A percentile compares a stretch with the other conserved stretches of the same genome.
phyloP scores from a whole-genome alignment of 2,797 vertebrate genomes.

The Macrochelys suwanniensis region DNA sequence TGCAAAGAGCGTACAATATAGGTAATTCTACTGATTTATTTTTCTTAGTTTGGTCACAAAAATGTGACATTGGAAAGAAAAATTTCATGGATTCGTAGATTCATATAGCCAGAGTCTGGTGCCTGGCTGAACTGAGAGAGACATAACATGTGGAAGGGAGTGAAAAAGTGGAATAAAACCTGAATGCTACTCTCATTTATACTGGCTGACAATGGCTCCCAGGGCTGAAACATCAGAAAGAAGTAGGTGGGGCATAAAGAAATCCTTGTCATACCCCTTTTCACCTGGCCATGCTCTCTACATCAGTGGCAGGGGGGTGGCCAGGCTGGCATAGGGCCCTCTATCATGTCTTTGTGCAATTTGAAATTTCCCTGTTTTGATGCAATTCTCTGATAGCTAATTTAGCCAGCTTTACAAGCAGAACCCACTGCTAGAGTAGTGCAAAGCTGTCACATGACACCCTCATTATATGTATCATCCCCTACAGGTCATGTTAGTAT shows the following conservation, averaged over 20 bases:
- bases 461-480: neutral
- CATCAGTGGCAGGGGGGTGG: neutral
- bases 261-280: accelerated
- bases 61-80: constrained; percentile 8
- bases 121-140: neutral
- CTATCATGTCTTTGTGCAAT: neutral
- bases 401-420: neutral
- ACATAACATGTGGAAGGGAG: accelerated
- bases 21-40: constrained; percentile 18
- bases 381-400: neutral
- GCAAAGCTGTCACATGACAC: neutral
- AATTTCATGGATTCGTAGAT: neutral
- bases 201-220: neutral
- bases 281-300: accelerated
- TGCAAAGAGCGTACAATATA: constrained; percentile 6
- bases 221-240: neutral
- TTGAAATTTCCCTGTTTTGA: neutral
- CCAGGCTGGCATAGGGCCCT: accelerated
- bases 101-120: neutral
- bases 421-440: accelerated
- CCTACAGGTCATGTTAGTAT: neutral
- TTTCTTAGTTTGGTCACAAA: constrained; percentile 42
- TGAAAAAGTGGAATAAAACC: neutral
- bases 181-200: neutral
- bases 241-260: neutral